These are phyloP conservation scores for Aulostomus chinensis DNA, from an alignment of 2,797 vertebrate genomes.

Conservation along the genomic window DNA sequence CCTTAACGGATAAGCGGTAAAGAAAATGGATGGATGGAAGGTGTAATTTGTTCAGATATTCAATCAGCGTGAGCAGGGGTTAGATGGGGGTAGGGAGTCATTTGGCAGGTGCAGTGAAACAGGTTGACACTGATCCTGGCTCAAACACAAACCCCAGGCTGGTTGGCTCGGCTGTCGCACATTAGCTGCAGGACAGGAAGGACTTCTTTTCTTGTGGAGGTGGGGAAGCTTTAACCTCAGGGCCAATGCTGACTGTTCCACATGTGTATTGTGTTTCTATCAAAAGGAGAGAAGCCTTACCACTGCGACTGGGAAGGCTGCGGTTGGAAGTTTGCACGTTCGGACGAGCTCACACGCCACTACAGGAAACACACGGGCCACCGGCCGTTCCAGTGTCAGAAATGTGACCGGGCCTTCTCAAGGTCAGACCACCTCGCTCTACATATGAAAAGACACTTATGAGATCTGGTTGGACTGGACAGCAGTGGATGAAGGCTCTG, in stretches of 20 bases:
- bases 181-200: constrained; percentile 62
- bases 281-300: constrained; percentile 87
- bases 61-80: constrained; percentile 27
- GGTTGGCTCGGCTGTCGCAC: constrained; percentile 44
- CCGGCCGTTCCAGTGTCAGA: constrained; percentile 86
- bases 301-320: constrained; percentile 89
- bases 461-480: constrained; percentile 41
- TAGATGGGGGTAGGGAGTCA: constrained; percentile 27
- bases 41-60: too few species aligned
- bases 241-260: constrained; percentile 55
- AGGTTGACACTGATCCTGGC: constrained; percentile 73
- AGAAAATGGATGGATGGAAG: too few species aligned
- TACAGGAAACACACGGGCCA: constrained; percentile 87
- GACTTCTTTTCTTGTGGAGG: constrained; percentile 59
- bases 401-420: constrained; percentile 86
- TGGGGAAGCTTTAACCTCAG: constrained; percentile 44
- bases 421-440: constrained; percentile 86
- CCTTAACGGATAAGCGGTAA: too few species aligned
- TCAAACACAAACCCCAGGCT: constrained; percentile 62
- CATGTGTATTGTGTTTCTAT: constrained; percentile 62
- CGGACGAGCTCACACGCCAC: constrained; percentile 86
- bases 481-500: constrained; percentile 35
- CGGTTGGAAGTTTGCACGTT: constrained; percentile 88
- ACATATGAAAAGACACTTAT: constrained; percentile 87
- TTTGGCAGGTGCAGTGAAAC: constrained; percentile 67